Evolutionary conservation across 2,797 vertebrate species (phyloP).

Genomic region (Eulemur albifrons): DNA sequence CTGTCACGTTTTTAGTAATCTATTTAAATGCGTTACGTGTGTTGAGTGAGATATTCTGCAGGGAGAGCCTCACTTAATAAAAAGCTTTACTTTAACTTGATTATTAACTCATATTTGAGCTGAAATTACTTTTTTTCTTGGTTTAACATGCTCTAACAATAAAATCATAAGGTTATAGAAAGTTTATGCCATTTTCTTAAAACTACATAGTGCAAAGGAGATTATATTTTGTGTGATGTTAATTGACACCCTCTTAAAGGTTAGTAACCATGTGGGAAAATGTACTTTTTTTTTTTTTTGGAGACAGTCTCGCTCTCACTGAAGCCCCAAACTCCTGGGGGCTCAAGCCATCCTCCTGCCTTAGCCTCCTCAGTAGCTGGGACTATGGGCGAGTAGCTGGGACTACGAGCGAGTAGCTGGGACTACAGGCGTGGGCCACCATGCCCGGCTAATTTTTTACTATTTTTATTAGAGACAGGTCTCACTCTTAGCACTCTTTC

Average conservation of each 20-base stretch:
- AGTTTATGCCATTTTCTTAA: slow-evolving; percentile 18
- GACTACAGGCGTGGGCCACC: background rate
- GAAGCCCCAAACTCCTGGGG: background rate
- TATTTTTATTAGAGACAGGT: too few species aligned
- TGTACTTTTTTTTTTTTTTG: background rate
- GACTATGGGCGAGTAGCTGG: background rate
- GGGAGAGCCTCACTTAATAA: background rate
- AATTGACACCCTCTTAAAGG: slow-evolving; percentile 20
- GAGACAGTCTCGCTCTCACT: background rate
- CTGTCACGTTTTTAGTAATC: slow-evolving; percentile 88
- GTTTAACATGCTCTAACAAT: background rate
- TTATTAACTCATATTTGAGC: slow-evolving; percentile 10
- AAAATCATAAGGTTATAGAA: background rate
- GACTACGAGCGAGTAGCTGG: background rate
- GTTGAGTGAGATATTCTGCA: background rate
- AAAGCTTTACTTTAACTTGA: slow-evolving; percentile 13
- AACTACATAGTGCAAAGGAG: background rate
- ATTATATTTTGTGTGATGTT: slow-evolving; percentile 36
- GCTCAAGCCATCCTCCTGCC: background rate
- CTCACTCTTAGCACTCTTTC: too few species aligned
- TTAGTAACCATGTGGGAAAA: slow-evolving; percentile 5
- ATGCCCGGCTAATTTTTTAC: too few species aligned
- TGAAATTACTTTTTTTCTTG: slow-evolving; percentile 16
- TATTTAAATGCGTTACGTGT: slow-evolving; percentile 59
- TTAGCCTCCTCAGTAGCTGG: background rate